These are phyloP conservation scores for Numenius arquata DNA, from an alignment of 2,113 vertebrate species.

Conservation along the genomic window DNA sequence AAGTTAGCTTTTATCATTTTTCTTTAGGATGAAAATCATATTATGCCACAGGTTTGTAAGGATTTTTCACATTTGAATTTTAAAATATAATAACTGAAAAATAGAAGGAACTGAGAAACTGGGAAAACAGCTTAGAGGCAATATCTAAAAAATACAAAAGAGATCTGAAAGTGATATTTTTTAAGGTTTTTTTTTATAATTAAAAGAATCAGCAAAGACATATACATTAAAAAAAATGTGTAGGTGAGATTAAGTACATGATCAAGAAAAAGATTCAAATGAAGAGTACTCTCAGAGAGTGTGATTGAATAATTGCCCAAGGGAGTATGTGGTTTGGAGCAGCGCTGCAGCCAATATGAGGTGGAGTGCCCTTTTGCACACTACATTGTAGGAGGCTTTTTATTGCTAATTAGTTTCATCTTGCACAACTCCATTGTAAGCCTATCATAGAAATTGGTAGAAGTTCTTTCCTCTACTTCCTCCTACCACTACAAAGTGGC, in stretches of 20 bases:
- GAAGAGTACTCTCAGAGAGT: neutral
- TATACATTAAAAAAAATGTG: neutral
- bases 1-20: neutral
- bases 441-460: neutral
- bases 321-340: neutral
- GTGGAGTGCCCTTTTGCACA: neutral
- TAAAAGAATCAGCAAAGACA: neutral
- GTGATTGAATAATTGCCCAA: neutral
- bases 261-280: neutral
- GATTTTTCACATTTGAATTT: neutral
- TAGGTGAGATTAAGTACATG: neutral
- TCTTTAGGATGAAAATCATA: neutral
- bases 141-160: neutral
- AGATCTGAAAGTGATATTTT: neutral
- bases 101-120: neutral
- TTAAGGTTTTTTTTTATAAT: neutral
- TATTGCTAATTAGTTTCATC: neutral
- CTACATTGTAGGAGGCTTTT: neutral
- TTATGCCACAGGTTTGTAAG: neutral
- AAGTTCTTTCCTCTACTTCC: neutral
- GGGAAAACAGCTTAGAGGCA: neutral
- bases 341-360: neutral
- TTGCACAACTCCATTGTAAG: neutral
- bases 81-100: slow-evolving; percentile 11
- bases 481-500: neutral